Percentiles rank a stretch among this genome's conserved stretches.
Conservation (phyloP, 2,888 invertebrate species). For the Pristionchus maxplancki region DNA sequence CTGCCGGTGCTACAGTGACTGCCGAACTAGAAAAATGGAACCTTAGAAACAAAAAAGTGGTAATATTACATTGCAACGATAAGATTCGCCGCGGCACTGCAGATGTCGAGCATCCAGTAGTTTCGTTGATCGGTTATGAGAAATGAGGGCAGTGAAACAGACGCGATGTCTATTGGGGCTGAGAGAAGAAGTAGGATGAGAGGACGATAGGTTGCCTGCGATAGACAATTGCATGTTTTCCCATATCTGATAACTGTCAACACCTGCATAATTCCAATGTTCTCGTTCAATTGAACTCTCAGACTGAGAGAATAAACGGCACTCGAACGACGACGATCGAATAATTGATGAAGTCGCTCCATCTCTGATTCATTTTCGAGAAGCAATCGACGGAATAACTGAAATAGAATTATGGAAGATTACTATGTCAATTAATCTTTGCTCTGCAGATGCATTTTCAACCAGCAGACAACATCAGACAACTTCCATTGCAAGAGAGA, state of each 20-base stretch:
- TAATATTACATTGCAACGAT: background rate
- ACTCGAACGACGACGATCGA: background rate
- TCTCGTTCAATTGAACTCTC: slow-evolving; percentile 26
- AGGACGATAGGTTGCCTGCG: background rate
- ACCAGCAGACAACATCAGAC: background rate
- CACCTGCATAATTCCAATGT: slow-evolving; percentile 20
- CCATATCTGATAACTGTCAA: background rate
- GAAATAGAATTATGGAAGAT: background rate
- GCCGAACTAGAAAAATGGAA: background rate
- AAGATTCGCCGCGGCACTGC: background rate
- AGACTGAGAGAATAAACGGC: slow-evolving; percentile 23
- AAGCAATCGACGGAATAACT: background rate
- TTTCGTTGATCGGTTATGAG: background rate
- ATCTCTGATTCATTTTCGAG: background rate
- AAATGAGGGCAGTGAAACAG: background rate
- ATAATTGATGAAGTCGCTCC: background rate
- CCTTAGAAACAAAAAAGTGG: background rate
- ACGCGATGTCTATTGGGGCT: background rate
- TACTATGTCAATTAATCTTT: background rate
- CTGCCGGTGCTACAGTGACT: background rate
- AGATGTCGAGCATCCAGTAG: slow-evolving; percentile 23
- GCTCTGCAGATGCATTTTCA: background rate
- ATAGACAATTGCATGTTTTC: background rate
- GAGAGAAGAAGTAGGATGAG: background rate
- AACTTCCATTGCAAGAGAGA: too few species aligned